Conservation (phyloP, 2,888 invertebrate species). For the Dryobotodes eremita region DNA sequence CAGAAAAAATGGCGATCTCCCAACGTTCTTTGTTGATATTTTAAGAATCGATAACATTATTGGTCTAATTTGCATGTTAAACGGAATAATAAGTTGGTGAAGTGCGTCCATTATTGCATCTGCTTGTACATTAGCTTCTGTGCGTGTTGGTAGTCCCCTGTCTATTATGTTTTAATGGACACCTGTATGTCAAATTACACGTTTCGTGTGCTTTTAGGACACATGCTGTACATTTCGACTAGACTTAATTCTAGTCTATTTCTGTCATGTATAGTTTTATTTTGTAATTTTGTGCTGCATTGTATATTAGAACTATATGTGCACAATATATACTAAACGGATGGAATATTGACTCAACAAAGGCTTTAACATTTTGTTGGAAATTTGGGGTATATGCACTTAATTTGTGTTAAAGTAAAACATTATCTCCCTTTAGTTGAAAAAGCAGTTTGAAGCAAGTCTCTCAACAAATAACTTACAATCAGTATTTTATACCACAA, state of each 20-base stretch:
- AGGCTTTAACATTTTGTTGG: not conserved
- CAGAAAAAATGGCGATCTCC: constrained; percentile 75
- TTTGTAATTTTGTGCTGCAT: not conserved
- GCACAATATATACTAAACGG: not conserved
- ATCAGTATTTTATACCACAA: constrained; percentile 52
- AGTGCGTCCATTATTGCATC: constrained; percentile 58
- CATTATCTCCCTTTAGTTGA: constrained; percentile 33
- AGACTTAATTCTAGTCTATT: constrained; percentile 26
- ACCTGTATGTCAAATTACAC: constrained; percentile 54
- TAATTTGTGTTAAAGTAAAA: constrained; percentile 34
- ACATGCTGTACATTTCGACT: constrained; percentile 38
- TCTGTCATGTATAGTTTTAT: constrained; percentile 4
- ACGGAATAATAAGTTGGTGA: constrained; percentile 54
- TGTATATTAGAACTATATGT: not conserved
- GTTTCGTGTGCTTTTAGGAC: constrained; percentile 29
- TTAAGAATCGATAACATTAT: constrained; percentile 74
- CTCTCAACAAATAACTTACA: constrained; percentile 29
- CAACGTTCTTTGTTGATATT: constrained; percentile 78
- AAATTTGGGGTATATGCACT: constrained; percentile 1
- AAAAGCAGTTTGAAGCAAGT: constrained; percentile 24
- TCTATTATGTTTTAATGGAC: constrained; percentile 39
- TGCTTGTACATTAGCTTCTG: constrained; percentile 48
- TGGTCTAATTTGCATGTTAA: constrained; percentile 77
- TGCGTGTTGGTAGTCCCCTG: constrained; percentile 31
- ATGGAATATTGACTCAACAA: not conserved